Conservation (phyloP, 1,140 invertebrate species). For the Rhyzopertha dominica region DNA sequence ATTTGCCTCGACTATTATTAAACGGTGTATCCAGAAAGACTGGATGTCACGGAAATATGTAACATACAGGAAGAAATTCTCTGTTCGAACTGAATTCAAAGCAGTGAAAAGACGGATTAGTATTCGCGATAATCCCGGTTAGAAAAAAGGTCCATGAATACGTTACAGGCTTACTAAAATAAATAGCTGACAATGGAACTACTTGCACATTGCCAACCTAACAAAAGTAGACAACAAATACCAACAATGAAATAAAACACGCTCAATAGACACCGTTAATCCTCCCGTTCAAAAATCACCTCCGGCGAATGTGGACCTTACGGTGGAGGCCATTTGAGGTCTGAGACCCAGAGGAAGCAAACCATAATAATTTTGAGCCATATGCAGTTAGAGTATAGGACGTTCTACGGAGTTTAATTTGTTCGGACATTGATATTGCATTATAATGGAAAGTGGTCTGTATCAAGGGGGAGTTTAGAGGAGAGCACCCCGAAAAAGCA, state of each 20-base stretch:
- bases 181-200: slow-evolving; percentile 40
- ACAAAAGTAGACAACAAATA: slow-evolving; percentile 44
- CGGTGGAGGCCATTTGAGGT: slow-evolving; percentile 14
- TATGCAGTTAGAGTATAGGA: slow-evolving; percentile 32
- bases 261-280: slow-evolving; percentile 45
- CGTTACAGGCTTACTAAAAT: slow-evolving; percentile 39
- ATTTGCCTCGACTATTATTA: no score
- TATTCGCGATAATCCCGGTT: slow-evolving; percentile 34
- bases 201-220: slow-evolving; percentile 42
- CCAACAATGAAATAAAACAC: slow-evolving; percentile 45
- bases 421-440: slow-evolving; percentile 39
- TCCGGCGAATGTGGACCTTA: slow-evolving; percentile 26
- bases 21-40: no score
- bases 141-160: slow-evolving; percentile 40
- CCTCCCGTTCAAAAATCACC: no score
- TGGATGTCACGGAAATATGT: no score
- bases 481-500: slow-evolving; percentile 24
- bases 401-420: slow-evolving; percentile 34
- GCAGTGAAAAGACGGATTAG: slow-evolving; percentile 40
- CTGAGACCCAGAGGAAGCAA: no score
- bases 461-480: slow-evolving; percentile 17
- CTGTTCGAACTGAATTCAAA: no score
- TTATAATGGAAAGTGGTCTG: slow-evolving; percentile 21
- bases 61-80: no score
- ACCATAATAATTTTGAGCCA: slow-evolving; percentile 35